Evolutionary conservation across 2,797 vertebrate species (phyloP), one percentile per base, ranked within the genome.

Genomic region (Sphenopsis melanotis): DNA sequence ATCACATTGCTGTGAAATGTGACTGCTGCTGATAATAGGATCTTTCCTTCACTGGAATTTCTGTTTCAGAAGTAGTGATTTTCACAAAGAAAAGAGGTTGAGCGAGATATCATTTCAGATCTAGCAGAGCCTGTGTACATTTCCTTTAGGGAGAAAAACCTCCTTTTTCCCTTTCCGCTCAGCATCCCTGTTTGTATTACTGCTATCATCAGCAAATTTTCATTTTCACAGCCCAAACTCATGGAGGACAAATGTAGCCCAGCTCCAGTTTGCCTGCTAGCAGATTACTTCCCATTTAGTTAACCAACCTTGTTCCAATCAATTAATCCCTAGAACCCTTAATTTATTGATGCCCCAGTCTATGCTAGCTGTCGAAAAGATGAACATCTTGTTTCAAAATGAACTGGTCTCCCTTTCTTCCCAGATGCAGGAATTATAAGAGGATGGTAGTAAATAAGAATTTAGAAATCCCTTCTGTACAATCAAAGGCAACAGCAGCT

Each of bases 1-100:
- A 97, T 97, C 96, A 96, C 94, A 91, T 91, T 95, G 93, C 94
- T 95, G 95, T 93, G 95, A 97, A 97, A 96, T 97, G 95, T 96
- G 96, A 95, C 96, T 94, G 74, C 75, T 95, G 91, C 91, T 95
- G 95, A 96, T 96, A 95, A 97, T 95, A 61, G 92, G 91, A 96
- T 95, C 94, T 91, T 96, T 83, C 94, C 86, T 95, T 92, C 95
- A 72, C 91, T 79, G 94, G 94, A 88, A 96, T 93, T 97, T 92
- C 94, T 92, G 90, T 93, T 89, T 94, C 89, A 95, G 94, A 96
- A 96, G 93, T 94, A 95, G 90, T 70, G 93, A 95, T 97, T 97
- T 95, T 91, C 74, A 94, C 90, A 94, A 92, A 96, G 94, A 87
- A 93, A 95, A 81, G 89, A 95, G 89, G 91, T 93, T 86, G 88